A percentile compares a stretch with the other conserved stretches of the same genome.
Evolutionary conservation across 2,888 invertebrate species (phyloP).

Genomic region (Tinea semifulvella): DNA sequence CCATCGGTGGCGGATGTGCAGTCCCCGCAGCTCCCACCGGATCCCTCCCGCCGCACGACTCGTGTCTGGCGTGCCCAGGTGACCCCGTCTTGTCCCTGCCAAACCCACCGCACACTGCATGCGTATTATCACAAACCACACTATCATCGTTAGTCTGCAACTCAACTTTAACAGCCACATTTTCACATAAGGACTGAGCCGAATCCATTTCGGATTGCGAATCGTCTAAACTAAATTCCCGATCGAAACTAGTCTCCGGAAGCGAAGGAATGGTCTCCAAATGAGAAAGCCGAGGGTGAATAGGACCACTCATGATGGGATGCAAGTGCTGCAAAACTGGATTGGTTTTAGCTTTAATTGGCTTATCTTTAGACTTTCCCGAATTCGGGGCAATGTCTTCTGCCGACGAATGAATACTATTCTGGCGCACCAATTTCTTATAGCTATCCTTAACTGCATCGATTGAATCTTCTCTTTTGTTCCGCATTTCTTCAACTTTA

Average conservation of each 20-base stretch:
- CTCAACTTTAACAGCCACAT: not conserved
- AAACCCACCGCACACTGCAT: conserved; percentile 57
- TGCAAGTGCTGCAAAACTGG: conserved; percentile 47
- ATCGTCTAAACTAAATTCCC: conserved; percentile 38
- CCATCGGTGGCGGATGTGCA: conserved; percentile 57
- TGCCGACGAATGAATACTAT: conserved; percentile 41
- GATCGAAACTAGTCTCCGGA: conserved; percentile 44
- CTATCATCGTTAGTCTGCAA: conserved; percentile 34
- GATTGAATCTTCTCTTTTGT: conserved; percentile 16
- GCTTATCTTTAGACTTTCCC: conserved; percentile 29
- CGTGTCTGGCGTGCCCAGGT: conserved; percentile 62
- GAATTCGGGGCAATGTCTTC: conserved; percentile 25
- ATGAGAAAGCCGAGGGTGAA: conserved; percentile 20
- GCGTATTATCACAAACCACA: conserved; percentile 65
- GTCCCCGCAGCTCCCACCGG: conserved; percentile 39
- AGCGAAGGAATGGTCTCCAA: conserved; percentile 56
- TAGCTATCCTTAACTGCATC: conserved; percentile 17
- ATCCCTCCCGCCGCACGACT: conserved; percentile 61
- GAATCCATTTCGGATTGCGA: conserved; percentile 2
- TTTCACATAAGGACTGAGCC: not conserved
- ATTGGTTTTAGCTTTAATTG: conserved; percentile 20
- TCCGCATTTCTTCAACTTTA: conserved; percentile 33
- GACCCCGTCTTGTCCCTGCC: conserved; percentile 45
- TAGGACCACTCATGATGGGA: conserved; percentile 41
- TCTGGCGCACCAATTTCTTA: conserved; percentile 40